Conservation (phyloP, 1,140 invertebrate genomes). For the Neodiprion lecontei region DNA sequence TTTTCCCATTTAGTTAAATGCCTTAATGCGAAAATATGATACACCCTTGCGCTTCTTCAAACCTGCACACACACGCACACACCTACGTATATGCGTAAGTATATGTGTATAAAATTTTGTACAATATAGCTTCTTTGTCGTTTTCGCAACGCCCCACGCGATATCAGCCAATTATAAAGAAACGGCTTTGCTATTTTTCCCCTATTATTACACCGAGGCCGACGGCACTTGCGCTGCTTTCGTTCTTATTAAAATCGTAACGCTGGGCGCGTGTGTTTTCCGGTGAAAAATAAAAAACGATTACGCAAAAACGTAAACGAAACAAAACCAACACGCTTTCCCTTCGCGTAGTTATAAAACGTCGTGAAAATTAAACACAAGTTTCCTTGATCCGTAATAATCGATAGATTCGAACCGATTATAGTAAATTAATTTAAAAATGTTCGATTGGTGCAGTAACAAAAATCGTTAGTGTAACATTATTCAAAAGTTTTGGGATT, state of each 20-base stretch:
- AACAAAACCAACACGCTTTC: no score
- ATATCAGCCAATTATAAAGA: background rate
- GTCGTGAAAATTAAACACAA: no score
- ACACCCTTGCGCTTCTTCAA: slow-evolving; percentile 26
- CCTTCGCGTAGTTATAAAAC: no score
- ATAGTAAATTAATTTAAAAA: no score
- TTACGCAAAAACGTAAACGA: no score
- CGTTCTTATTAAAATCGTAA: slow-evolving; percentile 57
- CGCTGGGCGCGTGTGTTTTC: slow-evolving; percentile 57
- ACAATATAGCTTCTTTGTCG: background rate
- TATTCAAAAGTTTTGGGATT: no score
- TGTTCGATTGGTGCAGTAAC: no score
- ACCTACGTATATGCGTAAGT: no score
- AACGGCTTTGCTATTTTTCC: slow-evolving; percentile 19
- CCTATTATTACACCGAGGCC: slow-evolving; percentile 42
- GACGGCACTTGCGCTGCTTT: slow-evolving; percentile 28
- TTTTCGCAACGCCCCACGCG: background rate
- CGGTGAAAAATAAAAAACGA: slow-evolving; percentile 35
- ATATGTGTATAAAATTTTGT: no score
- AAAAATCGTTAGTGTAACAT: no score
- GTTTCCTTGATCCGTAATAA: no score
- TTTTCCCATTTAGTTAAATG: slow-evolving; percentile 35
- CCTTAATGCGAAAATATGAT: slow-evolving; percentile 50
- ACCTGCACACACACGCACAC: background rate
- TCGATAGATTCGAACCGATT: no score